Percentiles rank a stretch among this genome's conserved stretches.
Conservation (phyloP, 2,797 vertebrate genomes). For the Benthosema pterotum region DNA sequence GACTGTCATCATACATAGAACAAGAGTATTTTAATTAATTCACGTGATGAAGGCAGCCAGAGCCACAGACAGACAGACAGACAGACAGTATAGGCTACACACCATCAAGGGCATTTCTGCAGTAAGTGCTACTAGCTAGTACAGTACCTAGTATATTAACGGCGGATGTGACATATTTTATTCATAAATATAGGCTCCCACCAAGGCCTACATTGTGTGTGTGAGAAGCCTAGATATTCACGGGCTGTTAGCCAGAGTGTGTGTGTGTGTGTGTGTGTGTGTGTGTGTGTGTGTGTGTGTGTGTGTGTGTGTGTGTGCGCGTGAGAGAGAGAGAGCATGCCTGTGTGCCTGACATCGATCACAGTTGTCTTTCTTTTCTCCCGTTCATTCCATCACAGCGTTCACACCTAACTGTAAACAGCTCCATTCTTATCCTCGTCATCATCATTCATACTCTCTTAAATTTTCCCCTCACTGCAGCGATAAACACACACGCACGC, state of each 20-base stretch:
- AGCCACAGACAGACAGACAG: no score
- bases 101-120: slow-evolving; percentile 22
- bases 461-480: slow-evolving; percentile 47
- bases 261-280: slow-evolving; percentile 10
- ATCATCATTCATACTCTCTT: slow-evolving; percentile 7
- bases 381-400: background rate
- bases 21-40: slow-evolving; percentile 4
- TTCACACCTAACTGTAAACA: slow-evolving; percentile 8
- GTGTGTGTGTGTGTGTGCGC: background rate
- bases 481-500: background rate
- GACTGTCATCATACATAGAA: slow-evolving; percentile 9
- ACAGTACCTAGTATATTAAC: slow-evolving; percentile 52
- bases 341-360: no score
- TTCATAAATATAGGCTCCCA: slow-evolving; percentile 45
- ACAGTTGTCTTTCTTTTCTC: no score
- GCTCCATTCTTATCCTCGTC: slow-evolving; percentile 40
- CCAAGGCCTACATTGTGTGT: slow-evolving; percentile 42
- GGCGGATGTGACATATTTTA: slow-evolving; percentile 61
- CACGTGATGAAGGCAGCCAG: background rate
- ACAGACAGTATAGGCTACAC: no score
- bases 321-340: no score
- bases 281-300: slow-evolving; percentile 17
- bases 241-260: slow-evolving; percentile 16
- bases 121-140: slow-evolving; percentile 44
- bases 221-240: slow-evolving; percentile 18